Base-by-base conservation (phyloP, 1,140 invertebrate species). In the Drosophila pseudoobscura region DNA sequence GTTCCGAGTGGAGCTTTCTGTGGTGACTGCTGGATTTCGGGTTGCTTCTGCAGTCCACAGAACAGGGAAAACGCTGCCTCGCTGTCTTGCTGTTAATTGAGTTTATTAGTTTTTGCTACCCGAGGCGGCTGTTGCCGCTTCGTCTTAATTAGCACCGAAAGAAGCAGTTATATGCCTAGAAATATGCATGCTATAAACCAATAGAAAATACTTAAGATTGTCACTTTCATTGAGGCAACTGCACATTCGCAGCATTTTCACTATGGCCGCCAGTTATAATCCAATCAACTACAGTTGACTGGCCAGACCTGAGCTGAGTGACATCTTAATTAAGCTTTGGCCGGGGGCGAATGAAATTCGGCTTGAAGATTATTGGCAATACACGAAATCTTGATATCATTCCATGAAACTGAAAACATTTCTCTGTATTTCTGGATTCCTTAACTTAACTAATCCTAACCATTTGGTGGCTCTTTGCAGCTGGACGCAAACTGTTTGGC, bases 401-500 rank as follows among this genome's bases (percentile, higher is more conserved):
- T 15, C 8, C n/a, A 31, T 13, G 11, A 31, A 31, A 51, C n/a
- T 17, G 6, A 26, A 20, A 11, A 15, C 29, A 17, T 15, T 22
- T 45, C 43, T 29, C 54, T 29, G 29, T 13, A 29, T 26, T 8
- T 13, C 5, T 22, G 22, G 6, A 17, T 26, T 15, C 4, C 15
- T 8, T 22, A 13, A 13, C 15, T 8, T 22, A 13, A 13, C 35
- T 15, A n/a, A 11, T 5, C 5, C 15, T 26, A 29, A n/a, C 52
- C 0, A 22, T 35, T 24, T 11, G 26, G 26, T 20, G 1, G 20
- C 20, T 29, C 24, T 47, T 75, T 93, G 64, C 94, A 95, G 92
- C 93, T 92, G 94, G 94, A 51, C 94, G 95, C 91, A 96, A 95
- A 91, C 89, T 96, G n/a, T 97, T 97, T 91, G 96, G 96, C 15